Base-by-base conservation (phyloP, 2,888 invertebrate genomes). In the Macaria notata region DNA sequence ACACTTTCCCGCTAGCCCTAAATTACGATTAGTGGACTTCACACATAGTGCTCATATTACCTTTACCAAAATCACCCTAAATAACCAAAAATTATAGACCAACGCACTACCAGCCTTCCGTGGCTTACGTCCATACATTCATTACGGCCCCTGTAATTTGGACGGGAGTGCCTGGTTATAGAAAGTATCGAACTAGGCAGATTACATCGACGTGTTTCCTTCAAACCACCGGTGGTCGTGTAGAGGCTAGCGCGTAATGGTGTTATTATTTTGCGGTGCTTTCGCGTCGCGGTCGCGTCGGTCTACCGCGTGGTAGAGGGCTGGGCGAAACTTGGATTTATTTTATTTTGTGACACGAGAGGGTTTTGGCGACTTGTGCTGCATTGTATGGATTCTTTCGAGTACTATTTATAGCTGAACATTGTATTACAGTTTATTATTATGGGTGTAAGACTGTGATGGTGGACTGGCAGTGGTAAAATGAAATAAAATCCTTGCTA, bases 231-330 rank as follows among this genome's bases (percentile, higher is more conserved):
- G 36, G 63, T 61, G 68, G 64, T 61, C 57, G 59, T 67, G 60
- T 64, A 66, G 62, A 69, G 66, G 64, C 60, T 46, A 53, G 31
- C 63, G 54, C n/a, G 62, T 69, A 70, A 74, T 69, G 71, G 54
- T 74, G 72, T 76, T 78, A 74, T 78, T 79, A 78, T 76, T 77
- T 73, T 60, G 63, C 66, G 63, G 69, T 72, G 68, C 68, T 66
- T 67, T 67, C 68, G 66, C 63, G 61, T 63, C 63, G 61, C 56
- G 61, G 63, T 54, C 71, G 61, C 63, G 56, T 66, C 65, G 65
- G 54, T 63, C 52, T 49, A 56, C 46, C 49, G 19, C 56, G 59
- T 51, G 60, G 63, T 47, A 54, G 66, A 19, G 64, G 65, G 66
- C 8, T 65, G 63, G 63, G 54, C 55, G 54, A 49, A 41, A 56